Percentiles rank a stretch among this genome's conserved stretches.
These are phyloP conservation scores for Gallinago paraguaiae DNA, from an alignment of 2,113 vertebrate genomes.

Conservation along the genomic window DNA sequence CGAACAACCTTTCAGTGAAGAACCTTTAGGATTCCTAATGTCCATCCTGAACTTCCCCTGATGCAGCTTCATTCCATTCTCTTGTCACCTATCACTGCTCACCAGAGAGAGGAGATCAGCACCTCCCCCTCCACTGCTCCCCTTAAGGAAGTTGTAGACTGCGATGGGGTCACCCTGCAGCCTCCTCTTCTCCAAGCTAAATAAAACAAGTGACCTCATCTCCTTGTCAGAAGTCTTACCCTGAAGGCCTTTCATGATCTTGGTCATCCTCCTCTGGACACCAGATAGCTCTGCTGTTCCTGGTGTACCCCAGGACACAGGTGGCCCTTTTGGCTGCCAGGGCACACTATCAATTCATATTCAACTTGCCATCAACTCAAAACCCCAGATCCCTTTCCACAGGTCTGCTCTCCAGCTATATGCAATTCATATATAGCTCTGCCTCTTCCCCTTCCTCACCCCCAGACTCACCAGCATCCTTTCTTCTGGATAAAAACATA, in stretches of 20 bases:
- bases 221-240: accelerated
- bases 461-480: background rate
- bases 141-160: background rate
- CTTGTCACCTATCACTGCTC: accelerated
- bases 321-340: background rate
- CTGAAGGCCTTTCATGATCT: background rate
- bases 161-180: background rate
- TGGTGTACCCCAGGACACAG: background rate
- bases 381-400: background rate
- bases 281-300: background rate
- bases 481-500: background rate
- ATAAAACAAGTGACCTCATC: background rate
- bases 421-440: background rate
- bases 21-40: background rate
- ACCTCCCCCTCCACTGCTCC: accelerated
- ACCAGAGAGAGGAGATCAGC: background rate
- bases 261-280: accelerated
- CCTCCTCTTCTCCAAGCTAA: background rate
- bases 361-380: background rate
- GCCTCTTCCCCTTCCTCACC: background rate
- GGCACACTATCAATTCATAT: background rate
- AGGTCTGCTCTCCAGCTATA: background rate
- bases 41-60: background rate
- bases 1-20: accelerated
- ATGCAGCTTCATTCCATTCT: background rate